Evolutionary conservation across 2,888 invertebrate species (phyloP).

Genomic region (Agriopis marginaria): DNA sequence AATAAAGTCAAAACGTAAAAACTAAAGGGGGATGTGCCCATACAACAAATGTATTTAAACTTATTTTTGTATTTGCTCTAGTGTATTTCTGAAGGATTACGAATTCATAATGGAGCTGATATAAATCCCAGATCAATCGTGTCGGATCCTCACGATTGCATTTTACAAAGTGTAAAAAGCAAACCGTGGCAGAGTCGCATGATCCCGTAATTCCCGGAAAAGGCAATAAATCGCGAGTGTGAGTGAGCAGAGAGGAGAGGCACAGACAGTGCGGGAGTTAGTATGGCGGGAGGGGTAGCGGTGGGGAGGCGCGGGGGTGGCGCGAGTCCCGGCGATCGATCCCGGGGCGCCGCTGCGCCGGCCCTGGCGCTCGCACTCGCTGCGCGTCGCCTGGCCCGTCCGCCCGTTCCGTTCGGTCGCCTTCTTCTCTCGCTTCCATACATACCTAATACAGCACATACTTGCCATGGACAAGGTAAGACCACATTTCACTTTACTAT

Average conservation of each 20-base stretch:
- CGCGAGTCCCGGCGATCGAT: slow-evolving; percentile 58
- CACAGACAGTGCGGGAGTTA: slow-evolving; percentile 43
- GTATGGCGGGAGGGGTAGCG: slow-evolving; percentile 47
- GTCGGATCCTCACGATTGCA: too few species aligned
- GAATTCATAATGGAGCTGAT: not conserved
- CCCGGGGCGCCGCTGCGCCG: slow-evolving; percentile 40
- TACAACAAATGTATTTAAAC: too few species aligned
- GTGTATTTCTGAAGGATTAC: not conserved
- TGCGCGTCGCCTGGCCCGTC: slow-evolving; percentile 40
- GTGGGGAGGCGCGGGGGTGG: slow-evolving; percentile 53
- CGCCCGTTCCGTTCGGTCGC: slow-evolving; percentile 21
- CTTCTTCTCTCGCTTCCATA: slow-evolving; percentile 1
- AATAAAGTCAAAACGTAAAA: too few species aligned
- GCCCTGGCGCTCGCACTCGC: slow-evolving; percentile 51
- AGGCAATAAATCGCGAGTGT: slow-evolving; percentile 73
- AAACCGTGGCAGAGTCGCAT: slow-evolving; percentile 37
- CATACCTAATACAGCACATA: slow-evolving; percentile 27
- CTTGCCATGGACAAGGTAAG: slow-evolving; percentile 60
- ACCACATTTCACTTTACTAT: not conserved
- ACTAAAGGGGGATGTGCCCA: too few species aligned
- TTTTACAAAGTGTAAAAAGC: not conserved
- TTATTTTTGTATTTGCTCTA: too few species aligned
- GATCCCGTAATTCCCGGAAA: slow-evolving; percentile 77
- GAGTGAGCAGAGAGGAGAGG: slow-evolving; percentile 47
- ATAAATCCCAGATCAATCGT: not conserved